Base-by-base conservation (phyloP, 2,888 invertebrate species). In the Phragmatobia fuliginosa region DNA sequence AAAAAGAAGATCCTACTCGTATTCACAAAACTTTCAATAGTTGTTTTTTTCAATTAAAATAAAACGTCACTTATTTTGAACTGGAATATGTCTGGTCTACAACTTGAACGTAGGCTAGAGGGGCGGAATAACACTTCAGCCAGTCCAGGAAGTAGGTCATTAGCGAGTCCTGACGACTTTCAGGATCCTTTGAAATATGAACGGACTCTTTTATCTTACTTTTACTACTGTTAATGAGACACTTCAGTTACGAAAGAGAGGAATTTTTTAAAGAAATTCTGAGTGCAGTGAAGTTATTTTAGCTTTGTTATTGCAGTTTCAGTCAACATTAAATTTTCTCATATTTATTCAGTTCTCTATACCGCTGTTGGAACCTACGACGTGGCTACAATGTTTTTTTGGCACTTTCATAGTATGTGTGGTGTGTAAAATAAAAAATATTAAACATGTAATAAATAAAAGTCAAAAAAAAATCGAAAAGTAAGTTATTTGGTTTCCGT, bases 181-280 rank as follows among this genome's bases (percentile, higher is more conserved):
- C 4, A 56, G 52, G 52, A 28, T 28, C 28, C 52, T 25, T 25
- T 56, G 16, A 49, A 56, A 56, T 52, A 52, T 25, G n/a, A 25
- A 10, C 25, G 52, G 25, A 28, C 28, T 28, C 52, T 52, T 52
- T 52, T 52, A 52, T 52, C 52, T 28, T 28, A 56, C 25, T 28
- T n/a, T n/a, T n/a, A n/a, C n/a, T n/a, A n/a, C n/a, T 14, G 25
- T 56, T 56, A 56, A 56, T 56, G 52, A 56, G 52, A 56, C 52
- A 56, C 52, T 56, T 56, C 28, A 16, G 25, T 28, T 25, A 28
- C 14, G 52, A 56, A 56, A 56, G 4, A 56, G 25, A 11, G 3
- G 1, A 5, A 56, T 1, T 56, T 52, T 28, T 28, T 3, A 52
- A 14, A 4, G 52, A 1, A 5, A 25, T 52, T 25, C 52, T 25